Evolutionary conservation across 2,888 invertebrate species (phyloP).

Genomic region (Cheilosia grossa): DNA sequence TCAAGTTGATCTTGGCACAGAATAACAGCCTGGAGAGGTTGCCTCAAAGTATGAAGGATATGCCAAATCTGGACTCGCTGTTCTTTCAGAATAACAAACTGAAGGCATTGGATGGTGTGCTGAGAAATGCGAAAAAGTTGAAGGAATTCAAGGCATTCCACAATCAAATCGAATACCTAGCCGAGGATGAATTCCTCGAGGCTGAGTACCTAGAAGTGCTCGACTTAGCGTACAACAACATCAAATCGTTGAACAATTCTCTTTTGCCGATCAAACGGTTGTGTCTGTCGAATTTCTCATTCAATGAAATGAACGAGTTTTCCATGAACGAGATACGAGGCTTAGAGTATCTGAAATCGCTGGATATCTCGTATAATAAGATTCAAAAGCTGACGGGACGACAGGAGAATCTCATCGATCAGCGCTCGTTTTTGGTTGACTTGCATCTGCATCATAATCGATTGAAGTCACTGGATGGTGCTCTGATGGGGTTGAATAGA

Average conservation of each 20-base stretch:
- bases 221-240: constrained; percentile 89
- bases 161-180: constrained; percentile 90
- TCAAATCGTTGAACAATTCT: constrained; percentile 89
- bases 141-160: constrained; percentile 88
- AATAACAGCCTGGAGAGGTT: constrained; percentile 89
- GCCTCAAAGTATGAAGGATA: constrained; percentile 88
- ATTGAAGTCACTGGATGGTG: constrained; percentile 88
- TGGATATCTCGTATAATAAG: constrained; percentile 91
- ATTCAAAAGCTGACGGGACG: constrained; percentile 88
- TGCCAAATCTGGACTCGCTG: constrained; percentile 88
- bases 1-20: constrained; percentile 89
- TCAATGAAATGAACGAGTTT: constrained; percentile 90
- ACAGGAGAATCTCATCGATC: constrained; percentile 90
- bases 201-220: constrained; percentile 88
- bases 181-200: constrained; percentile 90
- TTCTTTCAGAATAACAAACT: constrained; percentile 90
- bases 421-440: constrained; percentile 89
- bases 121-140: constrained; percentile 88
- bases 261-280: constrained; percentile 88
- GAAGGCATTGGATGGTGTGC: constrained; percentile 87
- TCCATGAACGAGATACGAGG: constrained; percentile 92
- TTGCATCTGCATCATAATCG: constrained; percentile 90
- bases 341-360: constrained; percentile 87
- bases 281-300: constrained; percentile 89
- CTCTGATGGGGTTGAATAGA: constrained; percentile 89